Evolutionary conservation across 2,113 vertebrate genomes (phyloP), one percentile per base, ranked within the genome.

Genomic region (Galeopterus variegatus): DNA sequence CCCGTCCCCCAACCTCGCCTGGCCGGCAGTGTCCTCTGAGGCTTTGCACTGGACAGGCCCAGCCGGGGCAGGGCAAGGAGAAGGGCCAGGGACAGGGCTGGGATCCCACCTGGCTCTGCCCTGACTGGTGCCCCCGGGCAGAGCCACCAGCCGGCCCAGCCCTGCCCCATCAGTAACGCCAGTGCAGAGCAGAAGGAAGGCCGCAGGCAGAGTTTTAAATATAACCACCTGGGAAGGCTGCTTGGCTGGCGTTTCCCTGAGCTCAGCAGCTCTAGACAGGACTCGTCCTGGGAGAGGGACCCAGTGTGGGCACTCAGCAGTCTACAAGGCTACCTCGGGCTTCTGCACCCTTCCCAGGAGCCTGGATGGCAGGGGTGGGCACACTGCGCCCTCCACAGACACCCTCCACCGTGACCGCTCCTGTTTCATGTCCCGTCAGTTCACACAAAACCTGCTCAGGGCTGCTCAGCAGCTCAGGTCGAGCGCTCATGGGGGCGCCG

Each of bases 11-110:
- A 45, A 45, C 18, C 41, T 19, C 4, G n/a, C 24, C 73, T 31
- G 75, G 83, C 13, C 0, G 3, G 56, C 56, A 0, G 1, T 4
- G 48, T 75, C 36, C 50, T 85, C 50, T 0, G 2, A 12, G 17
- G 31, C 21, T 60, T 56, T 33, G 31, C 6, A 1, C 26, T 5
- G 52, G 70, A 62, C 41, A 70, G 36, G 62, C 45, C 1, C 48
- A 8, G 85, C 60, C 26, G 28, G 26, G 18, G 58, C 4, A 26
- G 58, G 14, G 17, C 0, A 12, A 50, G n/a, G 17, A 50, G n/a
- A 19, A 70, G 64, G 48, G 23, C 12, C 85, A 7, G 93, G 54
- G 83, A 18, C 1, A 1, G 33, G 64, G n/a, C 26, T 2, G 0
- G 28, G 23, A 33, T 6, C 45, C 33, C 24, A 41, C 56, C 56